Base-by-base conservation (phyloP, 2,888 invertebrate genomes). In the Pherbina coryleti region DNA sequence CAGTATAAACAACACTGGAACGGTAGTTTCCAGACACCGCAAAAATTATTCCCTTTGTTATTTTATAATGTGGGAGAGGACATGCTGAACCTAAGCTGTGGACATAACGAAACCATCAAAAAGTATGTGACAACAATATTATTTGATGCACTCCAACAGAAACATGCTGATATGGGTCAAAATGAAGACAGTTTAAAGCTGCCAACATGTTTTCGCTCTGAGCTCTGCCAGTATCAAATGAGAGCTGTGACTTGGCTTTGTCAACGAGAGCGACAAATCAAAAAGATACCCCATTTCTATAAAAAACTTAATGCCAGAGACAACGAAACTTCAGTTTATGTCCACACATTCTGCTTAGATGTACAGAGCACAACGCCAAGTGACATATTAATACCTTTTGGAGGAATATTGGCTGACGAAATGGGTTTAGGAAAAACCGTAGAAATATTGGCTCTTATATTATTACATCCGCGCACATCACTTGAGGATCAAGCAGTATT, bases 341-440 rank as follows among this genome's bases (percentile, higher is more conserved):
- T 85, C 66, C 87, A 87, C 81, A 83, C 88, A 71, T 87, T 86
- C 80, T 84, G 83, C 34, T 76, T 84, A 9, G 82, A 84, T 49
- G 82, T 88, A 17, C 81, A 83, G 51, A 44, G 81, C 1, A 64
- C 49, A 0, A 77, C 77, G 22, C 17, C 8, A 0, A 57, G 67
- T 14, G n/a, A 49, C 87, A 87, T 75, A 92, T 89, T 86, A 5
- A 81, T 90, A 22, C 90, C 91, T 8, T 91, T 91, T 1, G 94
- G 95, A 17, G 95, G 95, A 1, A 94, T 95, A 80, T 89, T 95
- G 67, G 95, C 94, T 2, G 95, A 95, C 87, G 95, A 95, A 89
- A 95, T 95, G 95, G 95, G 95, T 0, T 89, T 95, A 31, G 95
- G 95, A 0, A 95, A 95, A 90, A 95, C 95, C 0, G 93, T 95